A percentile compares a stretch with the other conserved stretches of the same genome.
These are phyloP conservation scores for Pangasianodon hypophthalmus DNA, from an alignment of 2,113 vertebrate species.

Conservation along the genomic window DNA sequence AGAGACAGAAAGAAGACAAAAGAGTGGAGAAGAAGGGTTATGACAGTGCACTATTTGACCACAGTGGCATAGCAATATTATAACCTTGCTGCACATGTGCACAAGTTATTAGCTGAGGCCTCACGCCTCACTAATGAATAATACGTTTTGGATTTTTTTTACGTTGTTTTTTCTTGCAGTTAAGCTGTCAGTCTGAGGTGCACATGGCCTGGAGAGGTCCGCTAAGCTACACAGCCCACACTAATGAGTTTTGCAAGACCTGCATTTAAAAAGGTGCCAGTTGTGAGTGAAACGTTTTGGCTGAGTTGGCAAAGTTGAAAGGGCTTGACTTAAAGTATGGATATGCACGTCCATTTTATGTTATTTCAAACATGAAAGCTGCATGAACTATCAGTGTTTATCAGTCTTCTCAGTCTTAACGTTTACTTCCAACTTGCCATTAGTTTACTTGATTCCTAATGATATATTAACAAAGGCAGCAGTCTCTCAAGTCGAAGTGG, in stretches of 20 bases:
- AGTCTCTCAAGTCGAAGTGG: background rate
- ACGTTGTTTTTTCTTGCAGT: slow-evolving; percentile 42
- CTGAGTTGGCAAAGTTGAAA: background rate
- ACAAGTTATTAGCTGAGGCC: slow-evolving; percentile 45
- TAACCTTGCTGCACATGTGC: slow-evolving; percentile 35
- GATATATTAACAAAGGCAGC: background rate
- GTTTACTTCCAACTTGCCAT: background rate
- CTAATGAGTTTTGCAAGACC: background rate
- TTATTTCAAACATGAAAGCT: background rate
- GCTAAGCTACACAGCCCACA: background rate
- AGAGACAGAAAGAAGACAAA: background rate
- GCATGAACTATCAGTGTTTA: background rate
- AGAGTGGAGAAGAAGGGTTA: background rate
- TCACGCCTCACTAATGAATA: slow-evolving; percentile 42
- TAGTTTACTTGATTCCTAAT: background rate
- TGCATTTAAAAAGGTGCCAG: background rate
- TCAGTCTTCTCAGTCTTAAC: background rate
- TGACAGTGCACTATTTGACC: background rate
- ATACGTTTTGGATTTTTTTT: slow-evolving; percentile 34
- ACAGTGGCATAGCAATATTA: background rate
- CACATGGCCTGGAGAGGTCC: slow-evolving; percentile 6
- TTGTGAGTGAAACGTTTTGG: background rate
- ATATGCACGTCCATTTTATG: background rate
- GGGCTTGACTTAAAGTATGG: background rate
- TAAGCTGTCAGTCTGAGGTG: slow-evolving; percentile 46